Conservation (phyloP, 64 coral and sea anemone genomes). For the Montipora efflorescens region DNA sequence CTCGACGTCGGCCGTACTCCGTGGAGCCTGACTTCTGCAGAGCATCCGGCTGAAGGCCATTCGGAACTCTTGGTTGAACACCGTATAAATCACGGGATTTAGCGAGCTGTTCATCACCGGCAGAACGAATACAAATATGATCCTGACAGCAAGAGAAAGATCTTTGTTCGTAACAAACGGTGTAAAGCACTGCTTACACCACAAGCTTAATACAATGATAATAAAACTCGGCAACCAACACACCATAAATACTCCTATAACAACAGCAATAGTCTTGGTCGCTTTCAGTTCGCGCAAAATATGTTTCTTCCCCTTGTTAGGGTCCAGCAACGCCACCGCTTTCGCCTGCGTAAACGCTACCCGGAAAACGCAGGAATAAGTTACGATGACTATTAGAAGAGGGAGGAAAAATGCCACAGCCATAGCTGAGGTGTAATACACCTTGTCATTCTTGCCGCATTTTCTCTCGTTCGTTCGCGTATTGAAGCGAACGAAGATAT, state of each 20-base stretch:
- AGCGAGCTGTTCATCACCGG: constrained; percentile 78
- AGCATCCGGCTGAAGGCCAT: constrained; percentile 76
- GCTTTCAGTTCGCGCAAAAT: constrained; percentile 90
- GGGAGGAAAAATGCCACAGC: constrained; percentile 69
- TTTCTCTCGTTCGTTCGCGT: background rate
- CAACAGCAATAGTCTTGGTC: constrained; percentile 88
- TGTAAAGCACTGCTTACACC: constrained; percentile 49
- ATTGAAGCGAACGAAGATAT: background rate
- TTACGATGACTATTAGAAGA: constrained; percentile 75
- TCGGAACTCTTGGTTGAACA: constrained; percentile 89
- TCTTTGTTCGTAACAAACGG: constrained; percentile 22
- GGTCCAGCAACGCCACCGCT: constrained; percentile 66
- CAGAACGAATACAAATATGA: constrained; percentile 77
- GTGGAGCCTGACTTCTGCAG: background rate
- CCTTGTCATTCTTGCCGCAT: constrained; percentile 65
- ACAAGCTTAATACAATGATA: constrained; percentile 49
- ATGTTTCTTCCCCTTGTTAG: constrained; percentile 57
- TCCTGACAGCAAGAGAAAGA: constrained; percentile 48
- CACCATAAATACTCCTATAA: constrained; percentile 72
- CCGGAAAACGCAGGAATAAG: constrained; percentile 75
- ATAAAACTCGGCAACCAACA: constrained; percentile 89
- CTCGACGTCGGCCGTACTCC: constrained; percentile 1
- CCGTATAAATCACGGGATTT: constrained; percentile 85
- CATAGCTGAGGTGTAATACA: constrained; percentile 74
- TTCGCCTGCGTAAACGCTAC: constrained; percentile 84